Percentiles rank a stretch among this genome's conserved stretches.
Evolutionary conservation across 2,113 vertebrate genomes (phyloP).

Genomic region (Cottus gobio): DNA sequence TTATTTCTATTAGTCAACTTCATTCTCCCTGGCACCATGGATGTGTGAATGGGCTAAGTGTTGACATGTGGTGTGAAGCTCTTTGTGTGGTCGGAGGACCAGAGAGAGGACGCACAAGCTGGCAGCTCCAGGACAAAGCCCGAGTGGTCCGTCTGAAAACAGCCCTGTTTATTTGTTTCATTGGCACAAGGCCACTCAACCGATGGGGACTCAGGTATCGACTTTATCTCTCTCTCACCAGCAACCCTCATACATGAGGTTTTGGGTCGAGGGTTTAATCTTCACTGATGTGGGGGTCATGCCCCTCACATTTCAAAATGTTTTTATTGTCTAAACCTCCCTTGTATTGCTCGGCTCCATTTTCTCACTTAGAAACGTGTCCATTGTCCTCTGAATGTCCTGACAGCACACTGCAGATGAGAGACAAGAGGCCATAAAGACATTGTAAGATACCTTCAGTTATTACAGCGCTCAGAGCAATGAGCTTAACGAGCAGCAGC

Average conservation of each 20-base stretch:
- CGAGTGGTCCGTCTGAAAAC: neutral
- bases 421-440: neutral
- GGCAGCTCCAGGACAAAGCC: neutral
- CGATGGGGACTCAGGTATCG: neutral
- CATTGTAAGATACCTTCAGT: neutral
- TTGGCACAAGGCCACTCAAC: neutral
- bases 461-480: neutral
- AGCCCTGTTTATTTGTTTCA: neutral
- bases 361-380: neutral
- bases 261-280: neutral
- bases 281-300: neutral
- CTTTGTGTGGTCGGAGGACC: neutral
- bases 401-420: neutral
- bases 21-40: neutral
- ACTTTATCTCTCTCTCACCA: neutral
- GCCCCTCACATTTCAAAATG: neutral
- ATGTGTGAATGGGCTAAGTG: neutral
- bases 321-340: neutral
- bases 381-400: neutral
- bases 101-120: neutral
- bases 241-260: neutral
- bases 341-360: neutral
- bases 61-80: neutral
- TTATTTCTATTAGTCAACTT: conserved; percentile 5
- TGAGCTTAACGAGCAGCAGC: neutral